A percentile compares a stretch with the other conserved stretches of the same genome.
These are phyloP conservation scores for Bubalus kerabau DNA, from an alignment of 2,113 vertebrate genomes.

Conservation along the genomic window DNA sequence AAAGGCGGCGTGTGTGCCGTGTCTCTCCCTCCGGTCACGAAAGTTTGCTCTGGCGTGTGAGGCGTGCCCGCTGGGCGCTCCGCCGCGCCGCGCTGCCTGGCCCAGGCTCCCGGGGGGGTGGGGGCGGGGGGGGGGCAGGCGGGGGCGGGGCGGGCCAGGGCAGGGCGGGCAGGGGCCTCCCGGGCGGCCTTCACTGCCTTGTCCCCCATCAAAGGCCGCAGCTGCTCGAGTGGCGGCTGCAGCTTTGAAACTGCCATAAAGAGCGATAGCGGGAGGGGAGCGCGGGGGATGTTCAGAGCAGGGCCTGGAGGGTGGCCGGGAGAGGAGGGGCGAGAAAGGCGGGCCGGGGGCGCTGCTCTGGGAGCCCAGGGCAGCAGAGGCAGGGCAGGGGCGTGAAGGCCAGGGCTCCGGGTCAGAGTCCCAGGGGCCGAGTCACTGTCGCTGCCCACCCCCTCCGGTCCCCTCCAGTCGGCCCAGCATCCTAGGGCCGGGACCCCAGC, in stretches of 20 bases:
- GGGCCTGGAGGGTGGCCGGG: constrained; percentile 22
- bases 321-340: constrained; percentile 40
- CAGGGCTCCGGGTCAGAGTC: constrained; percentile 70
- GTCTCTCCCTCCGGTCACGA: constrained; percentile 65
- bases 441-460: not conserved
- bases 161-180: constrained; percentile 11
- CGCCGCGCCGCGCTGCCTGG: not conserved
- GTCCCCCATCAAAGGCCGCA: constrained; percentile 76
- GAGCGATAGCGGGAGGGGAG: constrained; percentile 66
- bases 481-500: not conserved
- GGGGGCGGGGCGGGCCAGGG: not conserved
- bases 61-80: constrained; percentile 54
- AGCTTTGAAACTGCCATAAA: constrained; percentile 77
- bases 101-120: not conserved
- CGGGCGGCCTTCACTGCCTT: constrained; percentile 44
- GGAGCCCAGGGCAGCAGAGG: not conserved
- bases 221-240: constrained; percentile 77
- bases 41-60: constrained; percentile 79
- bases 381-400: constrained; percentile 67
- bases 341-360: not conserved
- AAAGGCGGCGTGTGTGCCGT: constrained; percentile 64
- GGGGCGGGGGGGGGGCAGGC: not conserved
- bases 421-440: constrained; percentile 30
- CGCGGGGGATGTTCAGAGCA: constrained; percentile 53
- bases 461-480: not conserved